phyloP scores from a whole-genome alignment of 1,140 invertebrate genomes.

The Cydia pomonella region DNA sequence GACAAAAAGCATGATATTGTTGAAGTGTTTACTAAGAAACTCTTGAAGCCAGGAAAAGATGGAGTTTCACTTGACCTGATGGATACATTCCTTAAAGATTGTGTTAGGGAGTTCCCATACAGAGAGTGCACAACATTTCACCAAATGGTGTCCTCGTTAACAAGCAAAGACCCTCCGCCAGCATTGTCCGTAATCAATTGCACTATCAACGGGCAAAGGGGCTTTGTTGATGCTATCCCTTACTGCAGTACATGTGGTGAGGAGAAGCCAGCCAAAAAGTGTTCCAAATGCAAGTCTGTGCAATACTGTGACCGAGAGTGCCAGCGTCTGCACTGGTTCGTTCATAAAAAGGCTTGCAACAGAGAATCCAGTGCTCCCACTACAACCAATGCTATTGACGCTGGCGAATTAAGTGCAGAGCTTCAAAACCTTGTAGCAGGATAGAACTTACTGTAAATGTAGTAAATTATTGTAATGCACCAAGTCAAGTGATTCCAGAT shows the following conservation, averaged over 20 bases:
- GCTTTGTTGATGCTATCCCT: slow-evolving; percentile 85
- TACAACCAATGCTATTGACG: slow-evolving; percentile 62
- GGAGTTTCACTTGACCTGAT: slow-evolving; percentile 90
- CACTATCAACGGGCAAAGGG: slow-evolving; percentile 94
- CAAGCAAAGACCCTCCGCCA: slow-evolving; percentile 85
- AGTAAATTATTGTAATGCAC: slow-evolving; percentile 31
- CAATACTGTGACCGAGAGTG: slow-evolving; percentile 97
- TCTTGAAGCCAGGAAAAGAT: slow-evolving; percentile 88
- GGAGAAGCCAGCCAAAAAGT: slow-evolving; percentile 94
- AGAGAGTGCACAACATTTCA: slow-evolving; percentile 92
- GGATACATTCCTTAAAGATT: slow-evolving; percentile 91
- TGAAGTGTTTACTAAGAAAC: slow-evolving; percentile 87
- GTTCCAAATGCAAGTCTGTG: slow-evolving; percentile 96
- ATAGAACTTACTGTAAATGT: slow-evolving; percentile 44
- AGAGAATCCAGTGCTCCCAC: slow-evolving; percentile 77
- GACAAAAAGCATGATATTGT: slow-evolving; percentile 86
- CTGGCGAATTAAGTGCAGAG: slow-evolving; percentile 71
- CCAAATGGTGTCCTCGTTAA: slow-evolving; percentile 89
- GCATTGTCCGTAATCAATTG: slow-evolving; percentile 89
- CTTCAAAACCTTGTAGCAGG: slow-evolving; percentile 75
- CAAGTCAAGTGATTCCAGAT: slow-evolving; percentile 32
- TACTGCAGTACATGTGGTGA: slow-evolving; percentile 94
- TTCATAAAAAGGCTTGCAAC: slow-evolving; percentile 94
- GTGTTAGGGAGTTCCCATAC: slow-evolving; percentile 93
- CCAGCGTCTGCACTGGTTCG: slow-evolving; percentile 97